A percentile compares a stretch with the other conserved stretches of the same genome.
phyloP scores from a whole-genome alignment of 2,797 vertebrate genomes.

The Phataginus tetradactyla region DNA sequence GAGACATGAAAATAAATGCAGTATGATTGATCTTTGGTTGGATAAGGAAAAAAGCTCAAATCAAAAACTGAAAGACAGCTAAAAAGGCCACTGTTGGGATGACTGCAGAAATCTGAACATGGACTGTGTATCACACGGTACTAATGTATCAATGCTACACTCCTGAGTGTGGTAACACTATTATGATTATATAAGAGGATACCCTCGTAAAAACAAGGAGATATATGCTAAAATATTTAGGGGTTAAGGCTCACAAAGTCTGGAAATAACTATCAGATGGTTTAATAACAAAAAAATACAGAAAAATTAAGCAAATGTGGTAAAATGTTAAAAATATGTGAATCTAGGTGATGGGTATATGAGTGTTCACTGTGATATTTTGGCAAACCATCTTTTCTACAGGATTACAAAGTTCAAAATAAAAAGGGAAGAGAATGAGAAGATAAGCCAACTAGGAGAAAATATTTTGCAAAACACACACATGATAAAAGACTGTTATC shows the following conservation, averaged over 20 bases:
- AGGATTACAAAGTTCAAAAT: conserved; percentile 34
- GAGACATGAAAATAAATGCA: not conserved
- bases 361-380: not conserved
- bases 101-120: not conserved
- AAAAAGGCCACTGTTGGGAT: not conserved
- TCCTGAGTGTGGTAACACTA: not conserved
- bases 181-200: not conserved
- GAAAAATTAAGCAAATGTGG: conserved; percentile 16
- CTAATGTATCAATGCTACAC: fast-evolving
- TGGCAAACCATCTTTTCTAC: not conserved
- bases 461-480: not conserved
- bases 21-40: not conserved
- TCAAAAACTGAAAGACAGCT: not conserved
- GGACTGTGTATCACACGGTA: not conserved
- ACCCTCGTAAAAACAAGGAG: not conserved
- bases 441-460: not conserved
- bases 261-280: conserved; percentile 14
- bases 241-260: not conserved
- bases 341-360: not conserved
- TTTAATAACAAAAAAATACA: conserved; percentile 17
- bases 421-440: conserved; percentile 18
- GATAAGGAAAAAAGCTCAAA: not conserved
- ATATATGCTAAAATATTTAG: not conserved
- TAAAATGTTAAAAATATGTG: conserved; percentile 10
- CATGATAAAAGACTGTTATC: not conserved